Conservation (phyloP, 2,113 vertebrate genomes). For the Percina caprodes region DNA sequence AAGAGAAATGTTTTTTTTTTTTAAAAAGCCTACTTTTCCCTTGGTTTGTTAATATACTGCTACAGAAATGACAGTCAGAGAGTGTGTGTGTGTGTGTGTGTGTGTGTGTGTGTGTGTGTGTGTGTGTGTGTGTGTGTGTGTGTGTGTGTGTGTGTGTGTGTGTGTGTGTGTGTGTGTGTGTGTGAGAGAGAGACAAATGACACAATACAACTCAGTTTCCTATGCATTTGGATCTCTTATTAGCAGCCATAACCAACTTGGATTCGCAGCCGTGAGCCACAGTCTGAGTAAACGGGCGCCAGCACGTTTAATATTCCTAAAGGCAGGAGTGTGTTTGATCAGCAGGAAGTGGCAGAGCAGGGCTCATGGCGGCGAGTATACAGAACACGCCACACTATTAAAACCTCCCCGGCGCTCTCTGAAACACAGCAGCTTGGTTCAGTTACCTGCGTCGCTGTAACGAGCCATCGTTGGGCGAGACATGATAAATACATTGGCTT, state of each 20-base stretch:
- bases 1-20: conserved; percentile 21
- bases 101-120: conserved; percentile 41
- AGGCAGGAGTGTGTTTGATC: conserved; percentile 61
- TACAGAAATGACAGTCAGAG: conserved; percentile 12
- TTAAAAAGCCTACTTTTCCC: conserved; percentile 3
- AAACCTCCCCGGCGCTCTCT: conserved; percentile 52
- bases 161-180: conserved; percentile 31
- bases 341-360: conserved; percentile 41
- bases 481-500: conserved; percentile 70
- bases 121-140: conserved; percentile 32
- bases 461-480: conserved; percentile 56
- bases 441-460: conserved; percentile 44
- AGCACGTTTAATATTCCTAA: conserved; percentile 61
- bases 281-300: conserved; percentile 49
- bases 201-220: conserved; percentile 36
- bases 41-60: conserved; percentile 24
- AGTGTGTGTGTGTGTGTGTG: conserved; percentile 28
- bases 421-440: conserved; percentile 28
- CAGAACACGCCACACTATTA: conserved; percentile 31
- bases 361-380: conserved; percentile 27
- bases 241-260: conserved; percentile 45
- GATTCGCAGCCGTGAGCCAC: conserved; percentile 37
- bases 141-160: too few relatives aligned
- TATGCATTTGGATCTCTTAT: conserved; percentile 34
- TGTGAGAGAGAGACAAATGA: conserved; percentile 52